Base-by-base conservation (phyloP, 2,113 vertebrate genomes). In the Trochalopteron elliotii region DNA sequence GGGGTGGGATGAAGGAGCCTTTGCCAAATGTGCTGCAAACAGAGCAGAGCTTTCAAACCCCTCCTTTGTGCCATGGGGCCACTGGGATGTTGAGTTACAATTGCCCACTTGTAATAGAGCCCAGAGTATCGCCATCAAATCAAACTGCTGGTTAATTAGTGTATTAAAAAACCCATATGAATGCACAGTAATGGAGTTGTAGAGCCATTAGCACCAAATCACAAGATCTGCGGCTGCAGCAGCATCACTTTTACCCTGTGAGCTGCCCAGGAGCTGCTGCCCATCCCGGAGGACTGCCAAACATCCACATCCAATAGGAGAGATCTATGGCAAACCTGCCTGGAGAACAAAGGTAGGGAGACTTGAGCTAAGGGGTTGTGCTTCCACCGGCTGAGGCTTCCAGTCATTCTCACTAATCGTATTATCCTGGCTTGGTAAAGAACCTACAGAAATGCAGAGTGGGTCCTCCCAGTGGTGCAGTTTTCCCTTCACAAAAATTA, bases 211-310 rank as follows among this genome's bases (percentile, higher is more conserved):
- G 68, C 37, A 81, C 12, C 52, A 64, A 86, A 89, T 67, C 31
- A 0, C 53, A 82, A 92, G 44, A 90, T 80, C 65, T 81, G 57
- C 55, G 72, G 67, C 68, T 50, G 67, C 33, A 37, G 64, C 24
- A 11, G 44, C 6, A 19, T 21, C 13, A 5, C 8, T 87, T 93
- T 87, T 27, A 52, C 23, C 39, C 57, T 30, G 11, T 12, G 65
- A 89, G 53, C 27, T 23, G 24, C 83, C 24, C 33, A 45, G 37
- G 63, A 84, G 60, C 64, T 80, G 88, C 30, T 2, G 7, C 23
- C 56, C 9, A 0, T 56, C 31, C 44, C 0, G 1, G 49, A 2
- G 0, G 25, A 15, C 2, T 13, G 60, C 67, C 78, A 71, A 63
- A 89, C 35, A 76, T 44, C 14, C 1, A 0, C 39, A 50, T 68